Conservation (phyloP, 2,113 vertebrate genomes). For the Atrichornis clamosus region DNA sequence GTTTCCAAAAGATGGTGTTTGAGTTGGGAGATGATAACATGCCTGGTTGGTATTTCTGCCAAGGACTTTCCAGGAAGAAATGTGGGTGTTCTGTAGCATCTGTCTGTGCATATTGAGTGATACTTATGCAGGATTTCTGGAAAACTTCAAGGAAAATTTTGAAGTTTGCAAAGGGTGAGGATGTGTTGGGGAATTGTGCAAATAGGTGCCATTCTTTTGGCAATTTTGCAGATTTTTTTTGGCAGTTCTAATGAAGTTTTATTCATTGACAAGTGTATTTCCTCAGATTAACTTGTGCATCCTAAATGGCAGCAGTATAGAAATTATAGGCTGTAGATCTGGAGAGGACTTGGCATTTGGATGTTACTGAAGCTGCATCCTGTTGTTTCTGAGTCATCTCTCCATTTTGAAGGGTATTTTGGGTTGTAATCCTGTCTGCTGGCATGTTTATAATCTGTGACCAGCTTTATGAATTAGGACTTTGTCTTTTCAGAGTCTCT, state of each 20-base stretch:
- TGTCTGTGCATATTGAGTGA: conserved; percentile 16
- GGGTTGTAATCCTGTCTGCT: neutral
- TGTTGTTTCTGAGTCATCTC: neutral
- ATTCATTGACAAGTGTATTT: neutral
- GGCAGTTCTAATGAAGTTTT: neutral
- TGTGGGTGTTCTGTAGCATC: conserved; percentile 31
- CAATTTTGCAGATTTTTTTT: neutral
- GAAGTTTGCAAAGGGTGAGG: neutral
- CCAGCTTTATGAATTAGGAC: neutral
- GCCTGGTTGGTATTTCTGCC: neutral
- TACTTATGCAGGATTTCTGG: conserved; percentile 14
- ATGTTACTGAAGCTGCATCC: neutral
- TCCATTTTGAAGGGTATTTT: neutral
- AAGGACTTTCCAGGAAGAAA: conserved; percentile 14
- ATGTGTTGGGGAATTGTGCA: neutral
- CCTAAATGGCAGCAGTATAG: neutral
- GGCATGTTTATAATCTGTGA: neutral
- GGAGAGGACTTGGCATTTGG: neutral
- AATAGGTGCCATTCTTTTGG: neutral
- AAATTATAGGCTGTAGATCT: neutral
- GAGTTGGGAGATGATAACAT: neutral
- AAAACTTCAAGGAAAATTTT: neutral
- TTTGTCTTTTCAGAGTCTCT: neutral
- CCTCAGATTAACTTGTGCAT: neutral
- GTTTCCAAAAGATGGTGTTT: conserved; percentile 28